Conservation (phyloP, 2,113 vertebrate species). For the Rhabdornis inornatus region DNA sequence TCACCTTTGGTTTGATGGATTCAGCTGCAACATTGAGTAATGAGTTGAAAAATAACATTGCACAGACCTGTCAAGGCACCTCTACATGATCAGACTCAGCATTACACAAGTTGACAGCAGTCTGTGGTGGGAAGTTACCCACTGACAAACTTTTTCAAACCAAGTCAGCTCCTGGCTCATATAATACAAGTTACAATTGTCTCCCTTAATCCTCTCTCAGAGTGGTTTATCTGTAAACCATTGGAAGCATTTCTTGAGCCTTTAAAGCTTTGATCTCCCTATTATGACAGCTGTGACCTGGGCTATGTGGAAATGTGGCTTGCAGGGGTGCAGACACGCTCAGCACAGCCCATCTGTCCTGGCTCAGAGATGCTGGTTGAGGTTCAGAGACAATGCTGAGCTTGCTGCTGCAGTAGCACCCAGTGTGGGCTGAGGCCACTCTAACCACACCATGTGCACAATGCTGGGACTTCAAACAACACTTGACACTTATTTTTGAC, state of each 20-base stretch:
- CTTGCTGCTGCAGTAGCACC: neutral
- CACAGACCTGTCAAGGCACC: conserved; percentile 40
- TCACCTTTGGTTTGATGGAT: conserved; percentile 31
- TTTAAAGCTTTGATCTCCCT: neutral
- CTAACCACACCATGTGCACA: fast-evolving
- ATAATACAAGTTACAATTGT: neutral
- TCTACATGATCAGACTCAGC: conserved; percentile 8
- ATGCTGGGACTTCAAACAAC: neutral
- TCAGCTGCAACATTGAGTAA: conserved; percentile 39
- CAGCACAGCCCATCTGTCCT: neutral
- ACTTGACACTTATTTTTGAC: neutral
- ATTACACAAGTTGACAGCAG: neutral
- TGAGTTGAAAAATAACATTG: conserved; percentile 51
- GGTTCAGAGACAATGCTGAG: neutral
- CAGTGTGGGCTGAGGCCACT: neutral
- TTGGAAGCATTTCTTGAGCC: neutral
- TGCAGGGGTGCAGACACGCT: neutral
- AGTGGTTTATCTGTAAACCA: neutral
- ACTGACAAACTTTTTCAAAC: neutral
- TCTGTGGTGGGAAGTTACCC: neutral
- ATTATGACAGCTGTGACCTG: neutral
- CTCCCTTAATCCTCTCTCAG: neutral
- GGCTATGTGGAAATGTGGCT: neutral
- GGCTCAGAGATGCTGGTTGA: neutral
- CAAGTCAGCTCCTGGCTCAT: neutral